Evolutionary conservation across 2,797 vertebrate species (phyloP).

Genomic region (Chelon labrosus): DNA sequence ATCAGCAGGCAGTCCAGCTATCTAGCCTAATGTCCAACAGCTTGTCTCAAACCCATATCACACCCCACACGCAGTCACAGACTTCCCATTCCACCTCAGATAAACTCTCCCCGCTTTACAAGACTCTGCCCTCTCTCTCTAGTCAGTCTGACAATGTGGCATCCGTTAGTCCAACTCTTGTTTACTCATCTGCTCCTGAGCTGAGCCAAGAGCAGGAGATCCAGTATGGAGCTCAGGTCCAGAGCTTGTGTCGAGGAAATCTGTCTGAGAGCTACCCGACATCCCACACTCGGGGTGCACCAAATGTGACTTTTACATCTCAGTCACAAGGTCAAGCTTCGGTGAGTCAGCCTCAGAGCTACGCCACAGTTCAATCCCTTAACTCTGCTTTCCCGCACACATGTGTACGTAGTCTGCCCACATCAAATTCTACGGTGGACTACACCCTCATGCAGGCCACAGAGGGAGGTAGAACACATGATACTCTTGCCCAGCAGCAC

Average conservation of each 20-base stretch:
- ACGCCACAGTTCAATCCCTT: constrained; percentile 90
- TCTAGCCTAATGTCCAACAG: constrained; percentile 92
- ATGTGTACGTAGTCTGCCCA: constrained; percentile 86
- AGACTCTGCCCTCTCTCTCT: constrained; percentile 90
- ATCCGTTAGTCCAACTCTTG: constrained; percentile 89
- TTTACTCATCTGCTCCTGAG: constrained; percentile 89
- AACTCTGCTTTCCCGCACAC: constrained; percentile 90
- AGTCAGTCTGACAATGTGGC: constrained; percentile 89
- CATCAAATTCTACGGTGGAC: constrained; percentile 88
- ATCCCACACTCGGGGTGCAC: constrained; percentile 93
- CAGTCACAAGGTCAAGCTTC: constrained; percentile 91
- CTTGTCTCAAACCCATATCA: constrained; percentile 91
- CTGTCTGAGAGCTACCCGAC: constrained; percentile 92
- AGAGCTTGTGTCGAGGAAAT: constrained; percentile 90
- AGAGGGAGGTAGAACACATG: constrained; percentile 86
- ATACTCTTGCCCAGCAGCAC: constrained; percentile 87
- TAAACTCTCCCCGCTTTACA: constrained; percentile 93
- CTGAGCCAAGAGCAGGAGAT: constrained; percentile 88
- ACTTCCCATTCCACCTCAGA: constrained; percentile 88
- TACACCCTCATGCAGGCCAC: constrained; percentile 91
- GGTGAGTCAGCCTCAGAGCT: constrained; percentile 91
- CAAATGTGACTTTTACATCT: constrained; percentile 92
- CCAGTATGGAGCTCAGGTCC: constrained; percentile 90
- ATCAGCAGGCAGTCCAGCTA: constrained; percentile 94
- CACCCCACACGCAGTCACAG: constrained; percentile 90